Conservation (phyloP, 2,113 vertebrate species). For the Microcebus jonahi region DNA sequence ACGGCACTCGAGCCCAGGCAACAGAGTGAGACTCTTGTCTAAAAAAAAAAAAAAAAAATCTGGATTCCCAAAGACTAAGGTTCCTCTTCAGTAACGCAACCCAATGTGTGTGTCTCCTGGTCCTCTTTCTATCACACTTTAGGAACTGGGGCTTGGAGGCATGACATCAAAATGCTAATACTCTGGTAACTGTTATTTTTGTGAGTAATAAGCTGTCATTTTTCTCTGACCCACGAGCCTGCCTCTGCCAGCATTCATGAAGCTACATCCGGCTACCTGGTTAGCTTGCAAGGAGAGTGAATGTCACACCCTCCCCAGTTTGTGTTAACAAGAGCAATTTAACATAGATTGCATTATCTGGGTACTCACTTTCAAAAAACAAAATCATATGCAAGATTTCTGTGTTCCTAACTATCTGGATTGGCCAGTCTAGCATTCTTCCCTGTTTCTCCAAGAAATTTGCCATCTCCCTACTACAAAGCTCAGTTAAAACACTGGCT, state of each 20-base stretch:
- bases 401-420: neutral
- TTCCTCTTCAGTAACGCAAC: neutral
- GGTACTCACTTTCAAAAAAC: neutral
- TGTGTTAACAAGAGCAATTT: neutral
- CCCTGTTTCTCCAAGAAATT: neutral
- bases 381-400: neutral
- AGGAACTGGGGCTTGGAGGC: neutral
- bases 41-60: no score
- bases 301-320: neutral
- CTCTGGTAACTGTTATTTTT: neutral
- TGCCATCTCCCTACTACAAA: neutral
- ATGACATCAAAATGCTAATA: neutral
- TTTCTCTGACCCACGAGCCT: neutral
- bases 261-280: no score
- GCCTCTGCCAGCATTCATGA: neutral
- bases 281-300: neutral
- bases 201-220: neutral
- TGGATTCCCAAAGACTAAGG: neutral
- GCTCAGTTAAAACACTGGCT: neutral
- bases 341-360: neutral
- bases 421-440: neutral
- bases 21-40: no score
- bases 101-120: neutral
- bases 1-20: no score
- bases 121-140: neutral